These are phyloP conservation scores for Mamestra brassicae DNA, from an alignment of 2,888 invertebrate species.

Conservation along the genomic window DNA sequence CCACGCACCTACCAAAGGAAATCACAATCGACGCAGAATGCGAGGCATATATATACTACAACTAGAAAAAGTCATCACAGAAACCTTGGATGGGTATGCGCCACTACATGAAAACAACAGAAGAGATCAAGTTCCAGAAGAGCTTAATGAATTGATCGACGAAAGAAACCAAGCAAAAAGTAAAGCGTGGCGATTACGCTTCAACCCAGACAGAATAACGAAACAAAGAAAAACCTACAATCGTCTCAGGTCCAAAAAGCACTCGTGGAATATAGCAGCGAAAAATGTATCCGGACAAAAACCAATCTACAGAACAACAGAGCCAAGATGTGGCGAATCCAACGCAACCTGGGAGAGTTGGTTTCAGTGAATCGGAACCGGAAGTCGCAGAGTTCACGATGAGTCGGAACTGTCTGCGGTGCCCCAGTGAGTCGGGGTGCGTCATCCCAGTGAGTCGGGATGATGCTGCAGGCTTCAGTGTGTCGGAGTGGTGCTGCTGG, in stretches of 20 bases:
- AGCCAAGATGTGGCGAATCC: background rate
- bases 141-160: background rate
- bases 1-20: background rate
- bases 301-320: constrained; percentile 4
- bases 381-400: too few species aligned
- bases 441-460: too few species aligned
- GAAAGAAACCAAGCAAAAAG: constrained; percentile 2
- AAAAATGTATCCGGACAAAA: background rate
- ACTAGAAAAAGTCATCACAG: constrained; percentile 3
- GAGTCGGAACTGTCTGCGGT: too few species aligned
- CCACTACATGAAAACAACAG: constrained; percentile 3
- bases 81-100: constrained; percentile 3
- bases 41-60: background rate
- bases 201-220: constrained; percentile 4
- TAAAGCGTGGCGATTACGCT: constrained; percentile 1
- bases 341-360: background rate
- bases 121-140: constrained; percentile 10
- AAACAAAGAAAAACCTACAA: background rate
- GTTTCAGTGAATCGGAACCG: too few species aligned
- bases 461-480: too few species aligned
- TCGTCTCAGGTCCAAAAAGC: background rate
- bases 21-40: background rate
- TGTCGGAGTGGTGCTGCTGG: too few species aligned
- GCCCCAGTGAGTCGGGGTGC: too few species aligned
- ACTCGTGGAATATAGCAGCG: background rate